These are phyloP conservation scores for Varanus komodoensis DNA, from an alignment of 2,113 vertebrate genomes.

Conservation along the genomic window DNA sequence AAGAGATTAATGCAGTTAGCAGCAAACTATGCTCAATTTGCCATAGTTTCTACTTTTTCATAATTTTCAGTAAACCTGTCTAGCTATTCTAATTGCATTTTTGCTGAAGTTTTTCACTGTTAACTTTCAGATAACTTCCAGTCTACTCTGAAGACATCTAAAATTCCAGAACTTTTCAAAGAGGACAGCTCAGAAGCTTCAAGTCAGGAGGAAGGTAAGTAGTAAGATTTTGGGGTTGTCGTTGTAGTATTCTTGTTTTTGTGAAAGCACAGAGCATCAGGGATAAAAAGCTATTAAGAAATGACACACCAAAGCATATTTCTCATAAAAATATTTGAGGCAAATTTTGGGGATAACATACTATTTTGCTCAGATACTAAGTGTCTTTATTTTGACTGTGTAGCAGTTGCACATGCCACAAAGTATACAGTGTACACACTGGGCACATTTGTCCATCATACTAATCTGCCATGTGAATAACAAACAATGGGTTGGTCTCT, in stretches of 20 bases:
- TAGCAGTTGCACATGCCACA: not conserved
- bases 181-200: conserved; percentile 93
- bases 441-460: not conserved
- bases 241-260: conserved; percentile 19
- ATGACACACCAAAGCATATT: not conserved
- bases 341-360: no score
- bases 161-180: conserved; percentile 83
- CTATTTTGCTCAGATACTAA: not conserved
- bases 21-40: not conserved
- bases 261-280: conserved; percentile 39
- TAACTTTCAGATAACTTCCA: conserved; percentile 83
- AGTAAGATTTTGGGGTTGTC: not conserved
- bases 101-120: conserved; percentile 68
- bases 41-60: conserved; percentile 22
- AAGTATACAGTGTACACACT: not conserved
- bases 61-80: conserved; percentile 33
- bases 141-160: conserved; percentile 82
- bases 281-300: conserved; percentile 30
- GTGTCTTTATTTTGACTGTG: not conserved
- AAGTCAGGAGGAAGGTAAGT: conserved; percentile 94
- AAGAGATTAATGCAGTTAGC: not conserved
- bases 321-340: not conserved
- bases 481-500: no score
- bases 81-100: conserved; percentile 2
- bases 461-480: no score